Base-by-base conservation (phyloP, 2,797 vertebrate species). In the Chlorospingus semifuscus region DNA sequence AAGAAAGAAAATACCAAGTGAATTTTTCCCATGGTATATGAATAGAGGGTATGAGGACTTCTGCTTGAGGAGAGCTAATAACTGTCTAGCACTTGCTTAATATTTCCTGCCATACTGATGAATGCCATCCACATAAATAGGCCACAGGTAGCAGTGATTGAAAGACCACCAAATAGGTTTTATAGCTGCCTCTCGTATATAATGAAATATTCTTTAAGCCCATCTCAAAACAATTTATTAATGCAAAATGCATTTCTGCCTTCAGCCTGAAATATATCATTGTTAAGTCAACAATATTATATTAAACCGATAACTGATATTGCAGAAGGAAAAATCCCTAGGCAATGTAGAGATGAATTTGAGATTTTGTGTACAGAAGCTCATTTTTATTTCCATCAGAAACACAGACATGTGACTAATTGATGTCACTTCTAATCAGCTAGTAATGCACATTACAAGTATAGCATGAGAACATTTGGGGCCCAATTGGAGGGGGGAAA, bases 211-310 rank as follows among this genome's bases (percentile, higher is more conserved):
- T 98, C 96, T 95, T 97, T 98, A 98, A 98, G 94, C 97, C 97
- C 97, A 97, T 98, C 97, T 97, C 97, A 98, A 98, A 98, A 98
- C 98, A 98, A 98, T 98, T 98, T 99, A 99, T 99, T 99, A 98
- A 98, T 99, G 98, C 96, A 97, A 98, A 98, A 98, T 94, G 98
- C 97, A 97, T 98, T 97, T 98, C 98, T 95, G 98, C 99, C 99
- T 92, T 98, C 96, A 98, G 99, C 98, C 97, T 97, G 97, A 98
- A 98, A 99, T 99, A 98, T 91, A 99, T 99, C 99, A 99, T 98
- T 98, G 98, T 99, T 99, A 99, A 99, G 99, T 99, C 99, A 99
- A 99, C 98, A 98, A 98, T 98, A 99, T 99, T 99, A 98, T 98
- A 99, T 99, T 98, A 99, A 98, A 97, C 95, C 95, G 97, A 98